A percentile compares a stretch with the other conserved stretches of the same genome.
phyloP scores from a whole-genome alignment of 2,797 vertebrate species.

The Mareca strepera region DNA sequence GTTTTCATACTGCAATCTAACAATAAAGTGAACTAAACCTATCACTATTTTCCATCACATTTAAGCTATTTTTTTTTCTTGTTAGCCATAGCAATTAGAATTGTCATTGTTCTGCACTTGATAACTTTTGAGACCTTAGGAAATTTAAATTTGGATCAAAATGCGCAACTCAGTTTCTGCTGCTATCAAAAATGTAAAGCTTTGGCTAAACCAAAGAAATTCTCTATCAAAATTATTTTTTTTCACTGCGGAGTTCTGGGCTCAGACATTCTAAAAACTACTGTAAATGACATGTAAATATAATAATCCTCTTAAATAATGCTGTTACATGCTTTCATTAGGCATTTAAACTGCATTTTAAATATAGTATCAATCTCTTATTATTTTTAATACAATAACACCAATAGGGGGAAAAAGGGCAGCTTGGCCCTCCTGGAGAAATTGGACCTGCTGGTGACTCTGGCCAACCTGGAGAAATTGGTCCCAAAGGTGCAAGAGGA shows the following conservation, averaged over 20 bases:
- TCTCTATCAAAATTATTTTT: neutral
- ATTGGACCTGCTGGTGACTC: conserved; percentile 82
- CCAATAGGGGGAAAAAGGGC: conserved; percentile 89
- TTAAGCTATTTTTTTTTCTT: neutral
- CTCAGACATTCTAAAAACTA: neutral
- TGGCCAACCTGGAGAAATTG: conserved; percentile 84
- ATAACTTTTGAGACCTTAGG: neutral
- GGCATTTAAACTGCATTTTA: neutral
- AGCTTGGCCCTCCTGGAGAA: conserved; percentile 86
- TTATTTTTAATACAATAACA: conserved; percentile 28
- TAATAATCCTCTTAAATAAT: neutral
- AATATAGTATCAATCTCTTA: neutral
- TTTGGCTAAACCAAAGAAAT: neutral
- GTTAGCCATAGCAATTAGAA: neutral
- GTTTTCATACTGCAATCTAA: neutral
- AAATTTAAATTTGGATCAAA: neutral
- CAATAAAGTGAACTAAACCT: neutral
- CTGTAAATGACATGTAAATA: neutral
- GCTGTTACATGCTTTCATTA: neutral
- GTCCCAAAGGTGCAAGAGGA: conserved; percentile 93
- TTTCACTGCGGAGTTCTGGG: neutral
- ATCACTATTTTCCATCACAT: neutral
- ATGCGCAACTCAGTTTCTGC: neutral
- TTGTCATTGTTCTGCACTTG: neutral
- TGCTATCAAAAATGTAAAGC: neutral